Percentiles rank a stretch among this genome's conserved stretches.
Evolutionary conservation across 2,888 invertebrate genomes (phyloP).

Genomic region (Leucophora obtusa): DNA sequence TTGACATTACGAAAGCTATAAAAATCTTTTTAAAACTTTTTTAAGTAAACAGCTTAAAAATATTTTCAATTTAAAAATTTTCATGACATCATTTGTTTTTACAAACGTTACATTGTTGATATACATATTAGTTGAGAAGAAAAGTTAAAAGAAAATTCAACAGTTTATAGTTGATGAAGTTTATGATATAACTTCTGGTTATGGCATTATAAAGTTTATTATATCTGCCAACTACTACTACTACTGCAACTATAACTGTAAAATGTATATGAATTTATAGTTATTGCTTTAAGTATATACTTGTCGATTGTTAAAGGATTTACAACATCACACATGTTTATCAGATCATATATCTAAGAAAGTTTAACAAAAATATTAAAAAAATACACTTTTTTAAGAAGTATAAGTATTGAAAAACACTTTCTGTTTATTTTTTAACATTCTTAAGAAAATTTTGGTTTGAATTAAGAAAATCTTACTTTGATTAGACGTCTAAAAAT

Average conservation of each 20-base stretch:
- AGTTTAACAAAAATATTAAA: too few species aligned
- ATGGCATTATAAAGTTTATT: conserved; percentile 36
- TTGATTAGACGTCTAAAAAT: neutral
- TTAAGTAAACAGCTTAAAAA: neutral
- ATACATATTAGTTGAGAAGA: neutral
- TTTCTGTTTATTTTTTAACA: neutral
- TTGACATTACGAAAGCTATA: neutral
- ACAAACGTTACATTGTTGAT: neutral
- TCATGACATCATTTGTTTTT: neutral
- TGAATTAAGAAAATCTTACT: neutral
- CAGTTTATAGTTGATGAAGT: conserved; percentile 41
- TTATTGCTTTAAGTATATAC: neutral
- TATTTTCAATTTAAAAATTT: neutral
- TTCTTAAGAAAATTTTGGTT: neutral
- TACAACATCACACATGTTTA: conserved; percentile 2
- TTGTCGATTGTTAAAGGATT: neutral
- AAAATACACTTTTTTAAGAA: neutral
- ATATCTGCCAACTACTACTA: conserved; percentile 10
- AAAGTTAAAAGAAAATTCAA: conserved; percentile 6
- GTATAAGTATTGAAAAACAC: conserved; percentile 15
- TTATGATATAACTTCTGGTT: conserved; percentile 49
- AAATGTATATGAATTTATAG: neutral
- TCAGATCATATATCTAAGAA: neutral
- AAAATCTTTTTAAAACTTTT: neutral
- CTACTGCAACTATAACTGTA: neutral